Evolutionary conservation across 2,888 invertebrate species (phyloP).

Genomic region (Chymomyza procnemis): DNA sequence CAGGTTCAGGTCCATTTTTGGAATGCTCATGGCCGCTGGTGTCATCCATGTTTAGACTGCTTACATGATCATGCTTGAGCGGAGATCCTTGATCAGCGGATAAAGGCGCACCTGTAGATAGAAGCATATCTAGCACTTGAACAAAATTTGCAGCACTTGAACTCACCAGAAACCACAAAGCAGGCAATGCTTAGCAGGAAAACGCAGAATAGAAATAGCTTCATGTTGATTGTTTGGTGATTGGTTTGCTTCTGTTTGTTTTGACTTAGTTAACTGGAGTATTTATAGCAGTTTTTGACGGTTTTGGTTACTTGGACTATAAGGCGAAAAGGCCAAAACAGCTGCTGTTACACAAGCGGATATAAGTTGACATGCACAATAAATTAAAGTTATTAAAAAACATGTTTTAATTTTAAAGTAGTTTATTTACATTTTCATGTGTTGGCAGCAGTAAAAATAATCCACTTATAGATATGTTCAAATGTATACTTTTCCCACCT

Average conservation of each 20-base stretch:
- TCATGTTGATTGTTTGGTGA: slow-evolving; percentile 35
- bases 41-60: background rate
- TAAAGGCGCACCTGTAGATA: background rate
- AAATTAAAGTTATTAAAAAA: background rate
- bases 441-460: slow-evolving; percentile 42
- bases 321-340: slow-evolving; percentile 16
- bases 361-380: background rate
- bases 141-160: background rate
- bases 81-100: background rate
- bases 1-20: background rate
- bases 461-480: slow-evolving; percentile 1
- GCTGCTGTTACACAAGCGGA: slow-evolving; percentile 26
- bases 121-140: background rate
- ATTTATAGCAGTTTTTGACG: slow-evolving; percentile 28
- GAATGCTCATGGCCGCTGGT: background rate
- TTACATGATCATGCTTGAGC: background rate
- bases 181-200: slow-evolving; percentile 47
- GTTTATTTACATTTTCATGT: slow-evolving; percentile 39
- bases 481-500: too few species aligned
- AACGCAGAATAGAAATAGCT: slow-evolving; percentile 38
- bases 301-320: background rate
- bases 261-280: background rate
- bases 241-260: slow-evolving; percentile 26
- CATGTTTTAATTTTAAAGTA: slow-evolving; percentile 32
- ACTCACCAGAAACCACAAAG: slow-evolving; percentile 45